Percentiles rank a stretch among this genome's conserved stretches.
phyloP scores from a whole-genome alignment of 2,113 vertebrate species.

The Jacana jacana region DNA sequence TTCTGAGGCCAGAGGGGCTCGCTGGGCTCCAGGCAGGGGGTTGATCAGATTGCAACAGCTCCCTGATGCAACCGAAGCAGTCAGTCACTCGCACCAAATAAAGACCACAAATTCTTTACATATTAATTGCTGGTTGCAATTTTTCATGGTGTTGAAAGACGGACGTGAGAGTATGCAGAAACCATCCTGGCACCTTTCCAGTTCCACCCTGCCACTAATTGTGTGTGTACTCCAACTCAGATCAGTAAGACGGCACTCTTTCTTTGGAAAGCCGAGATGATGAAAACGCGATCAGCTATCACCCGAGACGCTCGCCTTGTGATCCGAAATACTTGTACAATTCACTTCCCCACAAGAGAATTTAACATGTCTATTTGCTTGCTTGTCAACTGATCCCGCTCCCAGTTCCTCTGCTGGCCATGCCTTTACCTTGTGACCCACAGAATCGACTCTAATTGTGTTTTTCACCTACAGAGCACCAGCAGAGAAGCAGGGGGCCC shows the following conservation, averaged over 20 bases:
- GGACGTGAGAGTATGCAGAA: slow-evolving; percentile 15
- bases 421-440: not conserved
- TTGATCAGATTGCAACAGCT: not conserved
- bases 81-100: not conserved
- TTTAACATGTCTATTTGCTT: not conserved
- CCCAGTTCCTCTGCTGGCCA: not conserved
- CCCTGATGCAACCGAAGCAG: not conserved
- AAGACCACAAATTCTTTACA: slow-evolving; percentile 27
- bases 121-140: slow-evolving; percentile 53
- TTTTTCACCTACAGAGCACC: not conserved
- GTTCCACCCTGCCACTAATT: not conserved
- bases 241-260: not conserved
- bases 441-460: not conserved
- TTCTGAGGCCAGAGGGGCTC: slow-evolving; percentile 7
- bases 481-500: not conserved
- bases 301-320: not conserved
- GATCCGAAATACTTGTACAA: not conserved
- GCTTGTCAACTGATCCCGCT: not conserved
- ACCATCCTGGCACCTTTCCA: not conserved
- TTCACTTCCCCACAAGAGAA: not conserved
- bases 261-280: not conserved
- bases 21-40: slow-evolving; percentile 24
- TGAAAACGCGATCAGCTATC: not conserved
- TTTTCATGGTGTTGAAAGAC: not conserved
- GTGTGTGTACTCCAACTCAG: not conserved